Evolutionary conservation across 2,797 vertebrate genomes (phyloP).

Genomic region (Brachyalestes nurse): DNA sequence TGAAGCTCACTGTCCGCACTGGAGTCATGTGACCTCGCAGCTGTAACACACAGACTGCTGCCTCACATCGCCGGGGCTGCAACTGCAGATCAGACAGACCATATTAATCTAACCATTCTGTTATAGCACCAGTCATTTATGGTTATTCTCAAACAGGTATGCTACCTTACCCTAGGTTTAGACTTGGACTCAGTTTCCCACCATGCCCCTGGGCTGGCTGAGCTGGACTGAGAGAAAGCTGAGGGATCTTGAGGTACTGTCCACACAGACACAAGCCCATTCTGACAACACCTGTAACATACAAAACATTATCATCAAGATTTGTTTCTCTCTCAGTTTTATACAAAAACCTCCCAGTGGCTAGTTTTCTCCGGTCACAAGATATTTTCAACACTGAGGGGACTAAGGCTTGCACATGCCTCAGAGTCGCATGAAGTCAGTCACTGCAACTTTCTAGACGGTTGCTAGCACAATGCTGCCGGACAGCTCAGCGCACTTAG

Average conservation of each 20-base stretch:
- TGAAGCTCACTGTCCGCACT: slow-evolving; percentile 89
- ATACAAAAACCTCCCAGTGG: no score
- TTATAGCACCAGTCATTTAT: not conserved
- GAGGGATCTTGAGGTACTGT: slow-evolving; percentile 84
- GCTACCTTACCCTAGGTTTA: slow-evolving; percentile 73
- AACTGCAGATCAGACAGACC: slow-evolving; percentile 52
- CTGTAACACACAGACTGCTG: slow-evolving; percentile 86
- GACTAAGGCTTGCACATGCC: no score
- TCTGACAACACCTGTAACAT: slow-evolving; percentile 90
- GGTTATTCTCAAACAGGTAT: not conserved
- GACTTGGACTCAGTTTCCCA: slow-evolving; percentile 85
- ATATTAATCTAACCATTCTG: slow-evolving; percentile 1
- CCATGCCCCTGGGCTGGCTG: slow-evolving; percentile 81
- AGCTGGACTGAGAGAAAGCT: slow-evolving; percentile 73
- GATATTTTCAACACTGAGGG: no score
- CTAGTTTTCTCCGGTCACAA: no score
- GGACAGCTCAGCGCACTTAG: no score
- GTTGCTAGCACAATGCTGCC: no score
- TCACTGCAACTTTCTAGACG: no score
- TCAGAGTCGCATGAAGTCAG: no score
- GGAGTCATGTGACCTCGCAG: slow-evolving; percentile 94
- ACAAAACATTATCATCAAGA: not conserved
- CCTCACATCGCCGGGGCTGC: slow-evolving; percentile 42
- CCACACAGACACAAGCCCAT: slow-evolving; percentile 93
- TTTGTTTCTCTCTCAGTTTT: no score